A percentile compares a stretch with the other conserved stretches of the same genome.
Conservation (phyloP, 2,113 vertebrate genomes). For the Cercocebus atys region DNA sequence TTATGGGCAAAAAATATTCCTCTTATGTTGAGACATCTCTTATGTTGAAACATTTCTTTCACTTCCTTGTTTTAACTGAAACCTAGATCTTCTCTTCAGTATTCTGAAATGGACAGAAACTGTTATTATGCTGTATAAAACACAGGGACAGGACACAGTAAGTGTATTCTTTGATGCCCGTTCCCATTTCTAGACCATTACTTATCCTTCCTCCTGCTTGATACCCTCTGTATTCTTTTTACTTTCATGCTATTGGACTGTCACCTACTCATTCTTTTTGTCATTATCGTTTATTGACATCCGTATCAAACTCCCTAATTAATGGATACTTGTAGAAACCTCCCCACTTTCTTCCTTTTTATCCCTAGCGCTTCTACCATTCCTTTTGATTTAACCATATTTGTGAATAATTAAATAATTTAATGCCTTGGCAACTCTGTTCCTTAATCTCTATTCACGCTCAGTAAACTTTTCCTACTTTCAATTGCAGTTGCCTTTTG, state of each 20-base stretch:
- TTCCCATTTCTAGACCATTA: background rate
- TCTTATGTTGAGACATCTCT: background rate
- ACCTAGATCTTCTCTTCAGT: background rate
- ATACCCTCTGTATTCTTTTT: background rate
- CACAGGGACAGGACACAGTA: background rate
- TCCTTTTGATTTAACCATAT: background rate
- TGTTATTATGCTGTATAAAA: background rate
- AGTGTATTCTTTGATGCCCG: background rate
- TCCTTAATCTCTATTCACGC: background rate
- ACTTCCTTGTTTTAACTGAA: background rate
- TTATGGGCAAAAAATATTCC: background rate
- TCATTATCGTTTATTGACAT: background rate
- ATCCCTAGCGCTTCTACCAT: background rate
- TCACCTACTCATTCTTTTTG: background rate
- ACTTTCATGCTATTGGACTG: background rate
- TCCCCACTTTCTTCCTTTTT: background rate
- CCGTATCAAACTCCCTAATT: background rate
- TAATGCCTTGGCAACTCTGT: background rate
- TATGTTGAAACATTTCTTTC: background rate
- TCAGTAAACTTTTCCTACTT: background rate
- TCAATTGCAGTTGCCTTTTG: background rate
- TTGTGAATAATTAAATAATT: background rate
- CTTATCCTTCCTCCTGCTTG: background rate
- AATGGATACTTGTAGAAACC: background rate
- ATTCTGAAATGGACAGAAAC: background rate